Evolutionary conservation across 2,888 invertebrate genomes (phyloP).

Genomic region (Idaea biselata): DNA sequence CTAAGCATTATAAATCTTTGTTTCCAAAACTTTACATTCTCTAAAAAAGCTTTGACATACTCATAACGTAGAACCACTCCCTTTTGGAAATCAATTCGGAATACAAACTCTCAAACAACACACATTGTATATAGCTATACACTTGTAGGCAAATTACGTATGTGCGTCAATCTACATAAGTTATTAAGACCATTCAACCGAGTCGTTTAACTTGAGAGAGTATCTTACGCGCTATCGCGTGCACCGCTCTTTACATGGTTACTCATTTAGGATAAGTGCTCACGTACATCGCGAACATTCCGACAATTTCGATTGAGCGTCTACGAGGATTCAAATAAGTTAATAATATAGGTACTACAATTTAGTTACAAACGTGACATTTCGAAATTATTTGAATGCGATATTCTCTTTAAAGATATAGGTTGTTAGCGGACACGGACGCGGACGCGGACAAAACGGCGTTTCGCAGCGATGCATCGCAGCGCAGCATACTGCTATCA

Average conservation of each 20-base stretch:
- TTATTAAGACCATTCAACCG: slow-evolving; percentile 16
- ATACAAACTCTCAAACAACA: too few relatives aligned
- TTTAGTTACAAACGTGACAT: neutral
- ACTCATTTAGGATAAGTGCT: slow-evolving; percentile 72
- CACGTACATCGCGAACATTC: slow-evolving; percentile 64
- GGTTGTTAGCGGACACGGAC: too few relatives aligned
- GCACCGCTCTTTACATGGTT: slow-evolving; percentile 42
- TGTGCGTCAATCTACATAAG: neutral
- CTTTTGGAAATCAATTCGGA: too few relatives aligned
- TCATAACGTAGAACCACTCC: too few relatives aligned
- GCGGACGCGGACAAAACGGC: too few relatives aligned
- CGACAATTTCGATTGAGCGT: slow-evolving; percentile 53
- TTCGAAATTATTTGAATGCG: neutral
- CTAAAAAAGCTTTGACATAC: too few relatives aligned
- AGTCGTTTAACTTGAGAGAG: slow-evolving; percentile 53
- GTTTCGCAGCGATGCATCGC: too few relatives aligned
- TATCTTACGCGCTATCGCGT: slow-evolving; percentile 59
- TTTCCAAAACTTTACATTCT: too few relatives aligned
- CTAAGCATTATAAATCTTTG: too few relatives aligned
- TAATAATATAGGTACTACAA: neutral
- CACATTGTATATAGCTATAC: too few relatives aligned
- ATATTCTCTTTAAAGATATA: neutral
- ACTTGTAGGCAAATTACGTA: neutral
- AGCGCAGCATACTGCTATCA: too few relatives aligned
- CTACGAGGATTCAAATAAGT: slow-evolving; percentile 30